Evolutionary conservation across 2,888 invertebrate species (phyloP), one percentile per base, ranked within the genome.

Genomic region (Lingula anatina): DNA sequence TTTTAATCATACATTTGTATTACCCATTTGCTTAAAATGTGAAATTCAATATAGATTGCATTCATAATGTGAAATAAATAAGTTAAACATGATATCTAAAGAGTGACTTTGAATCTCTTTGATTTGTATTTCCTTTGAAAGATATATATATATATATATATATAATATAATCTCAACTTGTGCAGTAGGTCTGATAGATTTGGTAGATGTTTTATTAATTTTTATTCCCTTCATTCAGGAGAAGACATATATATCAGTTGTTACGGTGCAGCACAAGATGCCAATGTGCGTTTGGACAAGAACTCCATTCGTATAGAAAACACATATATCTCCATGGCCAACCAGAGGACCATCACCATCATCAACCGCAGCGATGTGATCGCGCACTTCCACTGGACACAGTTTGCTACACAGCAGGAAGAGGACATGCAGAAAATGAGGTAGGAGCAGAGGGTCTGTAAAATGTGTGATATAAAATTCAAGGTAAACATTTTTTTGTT

Each of bases 251-350:
- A 57, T 44, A 66, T 77, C 21, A 47, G 55, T 20, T 56, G 77
- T 35, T 68, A 74, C 57, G 77, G 76, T 38, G 70, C 66, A 5
- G 70, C 73, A 12, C 70, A 75, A 48, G 75, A 77, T 60, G 64
- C 68, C 20, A 68, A 70, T 47, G 71, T 77, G 3, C 57, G 76
- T 28, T 60, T 77, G 47, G 76, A 77, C 55, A 76, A 74, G 56
- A 72, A 67, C 53, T 66, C 73, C 3, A 60, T 77, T 21, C 57
- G 69, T 5, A 70, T 77, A 48, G 77, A 76, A 49, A 73, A 69
- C 58, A 77, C 77, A 1, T 77, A 65, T 55, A 65, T 77, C 23
- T 70, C 74, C 5, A 72, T 77, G 75, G 71, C 72, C 45, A 75
- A 71, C 58, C 71, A 76, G 57, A 63, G 75, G 44, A 72, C 67